Conservation (phyloP, 1,140 invertebrate genomes). For the Ganaspis sp. region DNA sequence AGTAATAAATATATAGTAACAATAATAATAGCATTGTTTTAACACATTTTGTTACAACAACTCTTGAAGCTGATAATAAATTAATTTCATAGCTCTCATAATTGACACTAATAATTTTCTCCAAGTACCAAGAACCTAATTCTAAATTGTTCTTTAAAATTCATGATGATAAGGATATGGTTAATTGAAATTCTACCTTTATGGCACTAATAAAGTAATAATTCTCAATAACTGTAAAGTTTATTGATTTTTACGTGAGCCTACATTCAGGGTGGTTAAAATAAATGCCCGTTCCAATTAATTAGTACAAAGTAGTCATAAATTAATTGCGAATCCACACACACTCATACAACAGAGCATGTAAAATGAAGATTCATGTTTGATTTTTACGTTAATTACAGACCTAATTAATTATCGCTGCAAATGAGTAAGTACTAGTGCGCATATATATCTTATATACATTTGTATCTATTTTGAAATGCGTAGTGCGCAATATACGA, state of each 20-base stretch:
- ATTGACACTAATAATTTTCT: no score
- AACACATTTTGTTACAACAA: no score
- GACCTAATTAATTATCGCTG: not conserved
- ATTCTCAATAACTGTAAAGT: not conserved
- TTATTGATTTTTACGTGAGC: not conserved
- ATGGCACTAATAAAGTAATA: not conserved
- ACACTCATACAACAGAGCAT: not conserved
- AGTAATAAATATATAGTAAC: no score
- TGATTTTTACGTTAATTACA: not conserved
- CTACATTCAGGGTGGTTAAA: not conserved
- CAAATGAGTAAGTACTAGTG: no score
- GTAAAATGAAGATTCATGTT: conserved; percentile 2
- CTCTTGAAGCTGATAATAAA: no score
- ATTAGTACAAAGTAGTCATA: conserved; percentile 2
- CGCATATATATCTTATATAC: no score
- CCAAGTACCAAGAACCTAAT: not conserved
- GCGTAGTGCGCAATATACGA: no score
- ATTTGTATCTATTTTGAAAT: no score
- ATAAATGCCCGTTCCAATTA: not conserved
- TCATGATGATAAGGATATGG: not conserved
- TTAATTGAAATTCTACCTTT: conserved; percentile 5
- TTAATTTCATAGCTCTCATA: no score
- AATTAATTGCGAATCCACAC: not conserved
- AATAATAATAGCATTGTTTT: no score
- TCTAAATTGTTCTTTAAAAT: not conserved